Conservation (phyloP, 2,113 vertebrate genomes). For the Eurystomus gularis region DNA sequence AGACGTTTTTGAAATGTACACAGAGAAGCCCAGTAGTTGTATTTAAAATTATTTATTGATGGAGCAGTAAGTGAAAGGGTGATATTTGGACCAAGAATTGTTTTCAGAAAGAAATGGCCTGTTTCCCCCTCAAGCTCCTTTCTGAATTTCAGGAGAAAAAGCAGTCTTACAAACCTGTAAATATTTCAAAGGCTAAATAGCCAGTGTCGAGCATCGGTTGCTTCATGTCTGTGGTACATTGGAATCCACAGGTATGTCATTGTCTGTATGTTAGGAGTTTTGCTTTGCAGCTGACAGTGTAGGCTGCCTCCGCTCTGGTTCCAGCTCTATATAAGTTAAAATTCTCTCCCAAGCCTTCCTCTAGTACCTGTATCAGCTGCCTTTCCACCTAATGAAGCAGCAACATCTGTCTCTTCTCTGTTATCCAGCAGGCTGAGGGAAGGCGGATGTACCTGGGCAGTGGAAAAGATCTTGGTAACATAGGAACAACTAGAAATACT, state of each 20-base stretch:
- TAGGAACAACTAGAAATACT: accelerated
- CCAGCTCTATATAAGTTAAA: not conserved
- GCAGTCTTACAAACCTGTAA: not conserved
- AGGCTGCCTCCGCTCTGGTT: not conserved
- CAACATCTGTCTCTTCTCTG: not conserved
- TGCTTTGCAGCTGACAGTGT: not conserved
- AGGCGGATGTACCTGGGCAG: not conserved
- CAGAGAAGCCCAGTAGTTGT: not conserved
- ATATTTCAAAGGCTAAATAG: not conserved
- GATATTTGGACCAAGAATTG: not conserved
- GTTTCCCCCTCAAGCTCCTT: not conserved
- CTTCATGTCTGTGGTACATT: accelerated
- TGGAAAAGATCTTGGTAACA: not conserved
- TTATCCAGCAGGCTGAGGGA: not conserved
- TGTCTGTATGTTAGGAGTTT: not conserved
- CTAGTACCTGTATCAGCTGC: not conserved
- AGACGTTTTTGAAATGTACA: not conserved
- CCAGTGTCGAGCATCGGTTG: not conserved
- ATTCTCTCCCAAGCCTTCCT: not conserved
- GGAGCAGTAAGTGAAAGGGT: not conserved
- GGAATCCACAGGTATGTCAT: not conserved
- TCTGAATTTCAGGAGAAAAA: not conserved
- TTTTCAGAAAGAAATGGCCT: not conserved
- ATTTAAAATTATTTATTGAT: constrained; percentile 38
- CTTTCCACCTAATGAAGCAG: accelerated